A percentile compares a stretch with the other conserved stretches of the same genome.
phyloP scores from a whole-genome alignment of 2,113 vertebrate genomes.

The Hydrochoerus hydrochaeris region DNA sequence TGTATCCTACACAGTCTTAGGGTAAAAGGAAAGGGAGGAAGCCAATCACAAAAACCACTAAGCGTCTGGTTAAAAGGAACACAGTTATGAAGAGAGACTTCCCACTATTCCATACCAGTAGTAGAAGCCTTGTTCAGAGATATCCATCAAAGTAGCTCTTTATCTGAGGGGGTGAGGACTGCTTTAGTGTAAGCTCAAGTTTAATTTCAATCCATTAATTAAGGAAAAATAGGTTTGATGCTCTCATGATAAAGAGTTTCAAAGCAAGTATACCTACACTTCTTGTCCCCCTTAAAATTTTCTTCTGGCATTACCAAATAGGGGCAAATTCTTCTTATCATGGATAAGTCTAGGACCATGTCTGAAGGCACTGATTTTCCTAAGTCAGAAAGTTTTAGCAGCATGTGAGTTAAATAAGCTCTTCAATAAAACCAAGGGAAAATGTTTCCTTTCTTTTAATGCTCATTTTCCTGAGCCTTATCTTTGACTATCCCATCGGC shows the following conservation, averaged over 20 bases:
- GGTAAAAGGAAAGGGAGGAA: slow-evolving; percentile 8
- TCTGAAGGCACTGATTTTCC: neutral
- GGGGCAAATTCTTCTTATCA: neutral
- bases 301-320: neutral
- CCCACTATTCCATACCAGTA: neutral
- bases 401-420: neutral
- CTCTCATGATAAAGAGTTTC: neutral
- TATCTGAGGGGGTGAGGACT: neutral
- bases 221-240: neutral
- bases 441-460: neutral
- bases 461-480: neutral
- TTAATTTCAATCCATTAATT: neutral
- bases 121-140: neutral
- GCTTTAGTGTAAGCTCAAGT: neutral
- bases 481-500: neutral
- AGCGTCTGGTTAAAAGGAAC: neutral
- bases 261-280: neutral
- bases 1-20: neutral
- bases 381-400: neutral
- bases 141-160: neutral
- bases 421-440: neutral
- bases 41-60: neutral
- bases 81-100: neutral
- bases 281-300: neutral
- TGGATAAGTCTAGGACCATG: neutral